Percentiles rank a stretch among this genome's conserved stretches.
phyloP scores from a whole-genome alignment of 1,140 invertebrate genomes.

The Asbolus verrucosus region DNA sequence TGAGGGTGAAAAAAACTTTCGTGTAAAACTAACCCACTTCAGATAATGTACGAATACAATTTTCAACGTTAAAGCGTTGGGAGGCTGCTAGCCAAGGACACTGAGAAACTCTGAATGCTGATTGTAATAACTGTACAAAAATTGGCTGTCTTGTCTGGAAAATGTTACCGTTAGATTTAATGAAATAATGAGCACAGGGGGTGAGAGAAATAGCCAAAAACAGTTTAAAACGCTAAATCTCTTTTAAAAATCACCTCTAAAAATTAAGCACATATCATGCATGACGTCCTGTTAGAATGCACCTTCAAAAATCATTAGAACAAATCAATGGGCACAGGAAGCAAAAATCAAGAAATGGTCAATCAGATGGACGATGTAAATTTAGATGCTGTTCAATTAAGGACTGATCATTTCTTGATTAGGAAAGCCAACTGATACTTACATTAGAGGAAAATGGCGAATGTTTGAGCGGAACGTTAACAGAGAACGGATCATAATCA shows the following conservation, averaged over 20 bases:
- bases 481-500: slow-evolving; percentile 62
- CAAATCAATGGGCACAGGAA: slow-evolving; percentile 10
- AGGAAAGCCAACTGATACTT: slow-evolving; percentile 56
- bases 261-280: slow-evolving; percentile 36
- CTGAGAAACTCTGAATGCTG: slow-evolving; percentile 90
- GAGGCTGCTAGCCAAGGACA: slow-evolving; percentile 88
- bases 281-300: slow-evolving; percentile 29
- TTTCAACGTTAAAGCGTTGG: slow-evolving; percentile 93
- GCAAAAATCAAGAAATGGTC: slow-evolving; percentile 21
- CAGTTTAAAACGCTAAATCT: background rate
- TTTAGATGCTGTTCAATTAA: too few relatives aligned
- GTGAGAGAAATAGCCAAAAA: background rate
- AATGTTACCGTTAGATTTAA: too few relatives aligned
- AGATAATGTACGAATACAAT: slow-evolving; percentile 92
- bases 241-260: slow-evolving; percentile 12
- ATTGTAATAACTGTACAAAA: slow-evolving; percentile 93
- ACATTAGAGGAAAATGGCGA: slow-evolving; percentile 61
- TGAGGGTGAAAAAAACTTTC: too few relatives aligned
- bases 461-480: slow-evolving; percentile 59
- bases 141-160: slow-evolving; percentile 92
- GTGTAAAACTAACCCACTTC: slow-evolving; percentile 82
- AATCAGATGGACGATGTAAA: too few relatives aligned
- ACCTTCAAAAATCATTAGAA: background rate
- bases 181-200: too few relatives aligned
- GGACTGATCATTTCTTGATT: slow-evolving; percentile 22